Base-by-base conservation (phyloP, 1,140 invertebrate genomes). In the Hydropsyche tenuis region DNA sequence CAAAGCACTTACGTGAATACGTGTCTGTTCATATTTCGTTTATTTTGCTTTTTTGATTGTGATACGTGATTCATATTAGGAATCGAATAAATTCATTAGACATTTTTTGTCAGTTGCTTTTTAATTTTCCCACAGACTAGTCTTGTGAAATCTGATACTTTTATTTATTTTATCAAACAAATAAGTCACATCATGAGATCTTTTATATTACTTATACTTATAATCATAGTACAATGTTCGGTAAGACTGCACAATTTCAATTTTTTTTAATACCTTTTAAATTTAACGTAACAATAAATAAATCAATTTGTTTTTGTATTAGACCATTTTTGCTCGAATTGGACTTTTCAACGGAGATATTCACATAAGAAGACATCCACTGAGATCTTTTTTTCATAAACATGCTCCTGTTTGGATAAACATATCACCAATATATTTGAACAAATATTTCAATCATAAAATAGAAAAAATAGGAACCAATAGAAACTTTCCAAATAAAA, bases 341-440 rank as follows among this genome's bases (percentile, higher is more conserved):
- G 68, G 68, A 20, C 18, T 70, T 30, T 70, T 70, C 22, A 70
- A 70, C 22, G 68, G 68, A 18, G 68, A 70, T 60, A 22, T 70
- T 42, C 37, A 30, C 16, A 23, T 60, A 14, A 70, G 25, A 70
- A n/a, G 1, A 25, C 16, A 14, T 7, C 51, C 51, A 14, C 16
- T 46, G 6, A n/a, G 48, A 62, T 23, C 23, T 18, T 1, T 22
- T 43, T 18, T 14, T 22, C 68, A 22, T 30, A n/a, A 60, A 56
- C 45, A 70, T 60, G 30, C 23, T 27, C 68, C 68, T 25, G 18
- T 70, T 30, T 70, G 51, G 46, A 60, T 70, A 14, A 70, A 70
- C 56, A 37, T 37, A n/a, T 70, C 68, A 20, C 68, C 68, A 5
- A 68, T 45, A 48, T 43, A 68, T 46, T 68, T 20, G 9, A 60